Evolutionary conservation across 2,113 vertebrate genomes (phyloP).

Genomic region (Lynx canadensis): DNA sequence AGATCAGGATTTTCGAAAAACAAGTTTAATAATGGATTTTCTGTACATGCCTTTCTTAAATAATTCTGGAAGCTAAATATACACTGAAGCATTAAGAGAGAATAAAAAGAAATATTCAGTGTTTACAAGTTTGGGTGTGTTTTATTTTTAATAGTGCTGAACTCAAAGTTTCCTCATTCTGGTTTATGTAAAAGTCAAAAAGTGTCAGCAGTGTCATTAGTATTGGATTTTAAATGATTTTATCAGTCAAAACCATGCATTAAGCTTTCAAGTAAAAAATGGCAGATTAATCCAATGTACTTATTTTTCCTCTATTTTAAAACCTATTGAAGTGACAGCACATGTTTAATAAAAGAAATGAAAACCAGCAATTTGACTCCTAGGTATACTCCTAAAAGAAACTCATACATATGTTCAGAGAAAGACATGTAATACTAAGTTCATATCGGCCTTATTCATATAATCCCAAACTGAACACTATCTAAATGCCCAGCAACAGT

Average conservation of each 20-base stretch:
- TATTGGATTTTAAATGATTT: neutral
- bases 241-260: neutral
- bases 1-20: neutral
- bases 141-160: neutral
- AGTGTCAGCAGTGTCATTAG: neutral
- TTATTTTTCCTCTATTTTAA: neutral
- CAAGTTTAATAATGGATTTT: constrained; percentile 29
- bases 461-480: neutral
- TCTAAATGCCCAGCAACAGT: neutral
- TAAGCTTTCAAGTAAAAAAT: neutral
- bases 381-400: neutral
- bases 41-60: neutral
- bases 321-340: neutral
- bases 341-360: neutral
- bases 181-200: neutral
- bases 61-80: neutral
- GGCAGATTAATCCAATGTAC: neutral
- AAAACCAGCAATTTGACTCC: neutral
- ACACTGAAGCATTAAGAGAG: neutral
- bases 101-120: neutral
- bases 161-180: neutral
- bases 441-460: neutral
- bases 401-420: neutral
- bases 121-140: neutral
- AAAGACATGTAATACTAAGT: neutral